Evolutionary conservation across 2,113 vertebrate genomes (phyloP).

Genomic region (Bothrops jararaca): DNA sequence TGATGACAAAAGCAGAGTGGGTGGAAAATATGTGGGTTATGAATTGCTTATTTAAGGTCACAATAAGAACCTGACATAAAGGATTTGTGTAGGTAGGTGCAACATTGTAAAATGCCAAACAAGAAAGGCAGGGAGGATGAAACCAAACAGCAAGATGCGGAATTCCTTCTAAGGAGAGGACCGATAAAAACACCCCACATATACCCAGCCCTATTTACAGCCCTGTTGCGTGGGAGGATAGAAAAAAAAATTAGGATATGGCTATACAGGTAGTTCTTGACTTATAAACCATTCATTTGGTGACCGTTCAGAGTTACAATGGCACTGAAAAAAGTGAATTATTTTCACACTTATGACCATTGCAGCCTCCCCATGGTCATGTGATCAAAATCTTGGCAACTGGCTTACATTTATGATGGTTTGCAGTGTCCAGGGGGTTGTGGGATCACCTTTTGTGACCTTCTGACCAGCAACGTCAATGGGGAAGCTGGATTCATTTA

Average conservation of each 20-base stretch:
- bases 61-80: slow-evolving; percentile 17
- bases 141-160: background rate
- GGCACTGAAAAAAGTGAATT: background rate
- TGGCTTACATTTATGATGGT: background rate
- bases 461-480: background rate
- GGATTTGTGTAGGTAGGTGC: slow-evolving; percentile 13
- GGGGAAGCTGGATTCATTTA: background rate
- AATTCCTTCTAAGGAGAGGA: background rate
- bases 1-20: background rate
- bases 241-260: background rate
- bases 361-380: background rate
- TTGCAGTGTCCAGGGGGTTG: background rate
- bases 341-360: background rate
- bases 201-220: background rate
- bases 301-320: background rate
- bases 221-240: too few relatives aligned
- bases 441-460: background rate
- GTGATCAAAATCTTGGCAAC: background rate
- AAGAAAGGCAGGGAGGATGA: background rate
- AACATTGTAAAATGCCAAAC: background rate
- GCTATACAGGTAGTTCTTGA: background rate
- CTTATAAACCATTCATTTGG: background rate
- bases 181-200: background rate
- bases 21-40: slow-evolving; percentile 2
- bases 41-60: slow-evolving; percentile 17